Base-by-base conservation (phyloP, 1,140 invertebrate species). In the Drosophila lowei region DNA sequence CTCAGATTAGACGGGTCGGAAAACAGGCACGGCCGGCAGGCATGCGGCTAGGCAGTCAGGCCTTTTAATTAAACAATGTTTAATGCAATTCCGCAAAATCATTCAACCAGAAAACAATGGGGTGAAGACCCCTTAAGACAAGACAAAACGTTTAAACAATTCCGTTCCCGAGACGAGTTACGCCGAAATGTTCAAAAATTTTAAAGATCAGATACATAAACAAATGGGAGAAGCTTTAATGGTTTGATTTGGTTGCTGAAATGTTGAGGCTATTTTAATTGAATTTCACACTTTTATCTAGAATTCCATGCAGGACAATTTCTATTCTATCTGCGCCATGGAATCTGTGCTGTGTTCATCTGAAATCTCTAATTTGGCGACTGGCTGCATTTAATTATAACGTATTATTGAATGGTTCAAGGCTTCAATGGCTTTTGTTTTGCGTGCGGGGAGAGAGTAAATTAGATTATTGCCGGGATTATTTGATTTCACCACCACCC, bases 61-160 rank as follows among this genome's bases (percentile, higher is more conserved):
- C 52, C 66, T 57, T 74, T 80, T 84, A 84, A 84, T 84, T 84
- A 84, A 84, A 68, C 67, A 64, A 68, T 65, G 43, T 73, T 61
- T 49, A 79, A 77, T 67, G 72, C 66, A 80, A 80, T 76, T 80
- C 77, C 56, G 43, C 16, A 60, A 67, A 85, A 68, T 68, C 62
- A 61, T 47, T 85, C 72, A 76, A 71, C 61, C 66, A 76, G 63
- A 59, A 62, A 81, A 55, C 43, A 61, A 72, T 77, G 63, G 50
- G 63, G 25, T 25, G 28, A 54, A 48, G 63, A 63, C 16, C 42
- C 49, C 63, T 18, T 25, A 30, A 15, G 65, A 30, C 65, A 42
- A 13, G 2, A 38, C 34, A 38, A 38, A 38, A 11, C 5, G 34
- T 52, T 47, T 18, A 41, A 43, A 43, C 16, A 59, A 52, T 52